Base-by-base conservation (phyloP, 2,797 vertebrate genomes). In the Garrulus glandarius region DNA sequence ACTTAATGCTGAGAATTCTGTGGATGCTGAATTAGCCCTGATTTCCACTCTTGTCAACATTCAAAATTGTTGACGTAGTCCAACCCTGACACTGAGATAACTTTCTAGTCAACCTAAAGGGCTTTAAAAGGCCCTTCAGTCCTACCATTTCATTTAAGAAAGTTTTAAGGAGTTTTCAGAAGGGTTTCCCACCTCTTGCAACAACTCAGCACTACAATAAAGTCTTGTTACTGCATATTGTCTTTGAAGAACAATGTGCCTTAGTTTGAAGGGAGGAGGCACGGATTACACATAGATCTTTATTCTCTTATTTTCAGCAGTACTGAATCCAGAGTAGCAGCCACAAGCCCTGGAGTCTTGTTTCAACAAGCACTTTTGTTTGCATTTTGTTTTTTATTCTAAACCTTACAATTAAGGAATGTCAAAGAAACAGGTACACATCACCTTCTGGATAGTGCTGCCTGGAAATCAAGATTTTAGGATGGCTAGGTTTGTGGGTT, bases 201-300 rank as follows among this genome's bases (percentile, higher is more conserved):
- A 49, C 15, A 44, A 1, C 53, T 70, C 21, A 32, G 9, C 27
- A 60, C 15, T 32, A 52, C 43, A 34, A 18, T 36, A 70, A 49
- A 30, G 4, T 77, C 32, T 89, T 30, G 27, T 34, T 43, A 4
- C 43, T 79, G 11, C 0, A 0, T 78, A 37, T 21, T 0, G 0
- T 52, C 37, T 82, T 44, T 36, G 32, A 80, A 89, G 49, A 70
- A 36, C 10, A 79, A 23, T 2, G 3, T 85, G 18, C 60, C 32
- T 55, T 84, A 50, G 27, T 67, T 65, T 56, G 59, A 74, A 87
- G 44, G 30, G n/a, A 78, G 47, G 37, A 64, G 7, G 12, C 39
- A 17, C 20, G 86, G 44, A 34, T 84, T 75, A 49, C 87, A 34
- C 29, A 16, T 14, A 63, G 26, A 17, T 89, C 46, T 84, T 71